These are phyloP conservation scores for Oscheius sp. DNA, from an alignment of 2,888 invertebrate genomes.

Conservation along the genomic window DNA sequence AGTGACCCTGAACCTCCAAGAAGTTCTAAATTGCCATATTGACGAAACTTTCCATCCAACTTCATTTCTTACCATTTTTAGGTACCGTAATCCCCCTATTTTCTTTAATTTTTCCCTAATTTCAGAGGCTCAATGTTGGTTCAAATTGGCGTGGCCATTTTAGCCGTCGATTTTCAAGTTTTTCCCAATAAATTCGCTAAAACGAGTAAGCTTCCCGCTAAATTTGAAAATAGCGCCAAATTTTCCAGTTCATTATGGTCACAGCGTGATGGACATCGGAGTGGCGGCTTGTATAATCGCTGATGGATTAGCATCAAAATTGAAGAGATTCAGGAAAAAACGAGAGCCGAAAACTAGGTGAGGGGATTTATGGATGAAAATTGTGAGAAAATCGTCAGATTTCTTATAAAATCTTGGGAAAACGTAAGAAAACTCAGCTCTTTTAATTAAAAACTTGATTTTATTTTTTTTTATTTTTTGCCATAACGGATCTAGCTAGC, in stretches of 20 bases:
- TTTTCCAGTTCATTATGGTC: slow-evolving; percentile 60
- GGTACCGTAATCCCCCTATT: not conserved
- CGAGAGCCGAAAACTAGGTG: slow-evolving; percentile 12
- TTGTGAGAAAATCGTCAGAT: not conserved
- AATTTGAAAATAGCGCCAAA: slow-evolving; percentile 53
- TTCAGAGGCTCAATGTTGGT: slow-evolving; percentile 73
- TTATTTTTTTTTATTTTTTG: too few species aligned
- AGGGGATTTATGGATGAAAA: not conserved
- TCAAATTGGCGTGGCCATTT: slow-evolving; percentile 84
- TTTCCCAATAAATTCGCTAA: slow-evolving; percentile 90
- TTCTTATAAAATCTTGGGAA: too few species aligned
- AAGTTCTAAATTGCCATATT: not conserved
- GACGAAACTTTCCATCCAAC: slow-evolving; percentile 18
- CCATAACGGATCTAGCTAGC: too few species aligned
- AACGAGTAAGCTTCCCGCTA: slow-evolving; percentile 78
- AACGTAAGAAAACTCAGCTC: too few species aligned
- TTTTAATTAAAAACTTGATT: too few species aligned
- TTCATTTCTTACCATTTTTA: slow-evolving; percentile 6
- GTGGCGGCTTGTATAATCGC: slow-evolving; percentile 88
- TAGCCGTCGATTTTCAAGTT: slow-evolving; percentile 90
- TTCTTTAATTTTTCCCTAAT: not conserved
- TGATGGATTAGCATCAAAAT: slow-evolving; percentile 78
- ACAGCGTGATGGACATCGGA: slow-evolving; percentile 89
- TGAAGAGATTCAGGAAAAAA: slow-evolving; percentile 37
- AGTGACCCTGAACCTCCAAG: too few species aligned